A percentile compares a stretch with the other conserved stretches of the same genome.
Conservation (phyloP, 2,888 invertebrate genomes). For the Cylindroiulus punctatus region DNA sequence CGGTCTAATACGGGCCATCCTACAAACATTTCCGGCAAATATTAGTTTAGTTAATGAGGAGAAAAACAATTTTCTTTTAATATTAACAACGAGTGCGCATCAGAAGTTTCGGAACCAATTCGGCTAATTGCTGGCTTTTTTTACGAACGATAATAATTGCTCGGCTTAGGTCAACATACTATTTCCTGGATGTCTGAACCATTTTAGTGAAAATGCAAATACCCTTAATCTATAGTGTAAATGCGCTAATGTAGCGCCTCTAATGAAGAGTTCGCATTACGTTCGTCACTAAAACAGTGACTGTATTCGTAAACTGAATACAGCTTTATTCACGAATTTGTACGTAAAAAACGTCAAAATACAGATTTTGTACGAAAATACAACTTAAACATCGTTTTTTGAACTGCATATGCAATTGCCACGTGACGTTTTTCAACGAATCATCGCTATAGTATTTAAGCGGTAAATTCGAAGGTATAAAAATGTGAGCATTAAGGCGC, state of each 20-base stretch:
- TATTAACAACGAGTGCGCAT: not conserved
- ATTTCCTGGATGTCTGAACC: not conserved
- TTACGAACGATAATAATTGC: not conserved
- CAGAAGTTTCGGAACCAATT: not conserved
- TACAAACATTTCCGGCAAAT: not conserved
- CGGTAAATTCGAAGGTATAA: too few species aligned
- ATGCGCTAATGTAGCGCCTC: not conserved
- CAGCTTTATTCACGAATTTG: too few species aligned
- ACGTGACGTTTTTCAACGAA: too few species aligned
- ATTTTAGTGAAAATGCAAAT: not conserved
- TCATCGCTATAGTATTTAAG: too few species aligned
- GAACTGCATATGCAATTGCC: too few species aligned
- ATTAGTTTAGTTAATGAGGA: conserved; percentile 38
- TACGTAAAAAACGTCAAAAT: too few species aligned
- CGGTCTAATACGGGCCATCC: not conserved
- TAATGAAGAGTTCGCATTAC: conserved; percentile 6
- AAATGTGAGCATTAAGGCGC: too few species aligned
- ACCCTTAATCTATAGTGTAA: not conserved
- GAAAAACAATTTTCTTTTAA: conserved; percentile 34
- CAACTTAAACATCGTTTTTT: too few species aligned
- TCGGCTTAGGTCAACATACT: not conserved
- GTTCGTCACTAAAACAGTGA: not conserved
- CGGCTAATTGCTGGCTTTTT: not conserved
- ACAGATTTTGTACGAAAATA: too few species aligned
- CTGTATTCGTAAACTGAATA: not conserved